Percentiles rank a stretch among this genome's conserved stretches.
These are phyloP conservation scores for Eucidaris tribuloides DNA, from an alignment of 35 echinoderm and acorn worm genomes.

Conservation along the genomic window DNA sequence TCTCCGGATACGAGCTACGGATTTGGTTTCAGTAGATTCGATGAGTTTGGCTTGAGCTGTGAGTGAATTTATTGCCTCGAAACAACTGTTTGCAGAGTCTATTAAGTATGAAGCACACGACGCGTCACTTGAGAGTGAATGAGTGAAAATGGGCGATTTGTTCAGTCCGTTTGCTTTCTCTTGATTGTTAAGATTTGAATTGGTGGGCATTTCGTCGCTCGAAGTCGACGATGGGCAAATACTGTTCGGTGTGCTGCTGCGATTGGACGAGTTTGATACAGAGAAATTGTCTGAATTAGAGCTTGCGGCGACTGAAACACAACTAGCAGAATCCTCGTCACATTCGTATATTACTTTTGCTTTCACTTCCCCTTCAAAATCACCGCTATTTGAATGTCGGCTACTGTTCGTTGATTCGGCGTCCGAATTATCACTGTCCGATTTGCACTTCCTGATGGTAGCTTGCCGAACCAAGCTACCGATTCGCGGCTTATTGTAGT, in stretches of 20 bases:
- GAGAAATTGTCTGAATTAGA: not conserved
- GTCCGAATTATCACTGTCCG: not conserved
- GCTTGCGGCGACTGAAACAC: constrained; percentile 2
- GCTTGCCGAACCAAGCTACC: not conserved
- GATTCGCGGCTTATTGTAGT: not conserved
- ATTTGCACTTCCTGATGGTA: constrained; percentile 21
- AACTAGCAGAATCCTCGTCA: constrained; percentile 20
- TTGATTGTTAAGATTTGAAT: not conserved
- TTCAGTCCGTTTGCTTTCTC: not conserved
- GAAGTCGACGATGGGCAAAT: not conserved
- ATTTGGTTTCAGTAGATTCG: too few relatives aligned
- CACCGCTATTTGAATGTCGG: not conserved
- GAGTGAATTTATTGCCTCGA: not conserved
- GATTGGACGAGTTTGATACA: not conserved
- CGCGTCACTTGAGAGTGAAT: not conserved
- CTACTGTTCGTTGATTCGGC: constrained; percentile 1
- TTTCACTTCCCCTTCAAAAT: not conserved
- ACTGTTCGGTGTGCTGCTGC: not conserved
- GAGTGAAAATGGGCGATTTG: not conserved
- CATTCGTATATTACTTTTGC: constrained; percentile 21
- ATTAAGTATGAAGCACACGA: not conserved
- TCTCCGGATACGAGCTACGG: not conserved
- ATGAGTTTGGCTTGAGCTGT: not conserved
- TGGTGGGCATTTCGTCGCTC: constrained; percentile 8
- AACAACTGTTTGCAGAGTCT: constrained; percentile 2